Evolutionary conservation across 2,113 vertebrate genomes (phyloP), one percentile per base, ranked within the genome.

Genomic region (Rhodinocichla rosea): DNA sequence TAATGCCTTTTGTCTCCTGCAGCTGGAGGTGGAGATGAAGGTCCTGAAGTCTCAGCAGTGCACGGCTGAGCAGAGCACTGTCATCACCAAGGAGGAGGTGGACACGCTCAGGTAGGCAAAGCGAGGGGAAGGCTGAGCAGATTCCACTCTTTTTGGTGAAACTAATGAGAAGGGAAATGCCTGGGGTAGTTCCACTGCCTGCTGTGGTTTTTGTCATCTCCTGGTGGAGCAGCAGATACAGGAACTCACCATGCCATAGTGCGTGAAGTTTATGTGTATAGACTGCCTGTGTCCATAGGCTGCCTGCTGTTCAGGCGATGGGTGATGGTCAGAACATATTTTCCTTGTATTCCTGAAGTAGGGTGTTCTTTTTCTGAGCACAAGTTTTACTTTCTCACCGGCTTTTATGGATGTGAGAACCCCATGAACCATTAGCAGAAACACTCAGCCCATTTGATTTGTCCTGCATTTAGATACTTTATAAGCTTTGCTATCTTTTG

Each of bases 21-120:
- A 98, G 98, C 75, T 98, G 97, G 98, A 98, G 93, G 94, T 98
- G 91, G 98, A 98, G 89, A 90, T 98, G 83, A 97, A 97, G 76
- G 82, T 97, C 73, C 93, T 98, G 65, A 98, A 97, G 90, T 89
- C 97, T 5, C 98, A 98, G 89, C 73, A 94, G 8, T 50, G 89
- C 62, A 85, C 96, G 0, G 55, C 89, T 0, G 98, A 98, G 57
- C 96, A 94, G 40, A 97, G 97, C 74, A 85, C 75, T 19, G 35
- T 83, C 27, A 55, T 98, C 73, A 97, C 96, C 84, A 97, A 62
- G 83, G 98, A 98, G 89, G 98, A 98, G 69, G 70, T 96, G 35
- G 96, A 97, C 27, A 15, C 24, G 0, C 97, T 98, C 90, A 98
- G 98, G 98, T 98, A 92, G 44, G 97, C 81, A 44, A 64, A 84